Evolutionary conservation across 2,888 invertebrate genomes (phyloP).

Genomic region (Chorisops tibialis): DNA sequence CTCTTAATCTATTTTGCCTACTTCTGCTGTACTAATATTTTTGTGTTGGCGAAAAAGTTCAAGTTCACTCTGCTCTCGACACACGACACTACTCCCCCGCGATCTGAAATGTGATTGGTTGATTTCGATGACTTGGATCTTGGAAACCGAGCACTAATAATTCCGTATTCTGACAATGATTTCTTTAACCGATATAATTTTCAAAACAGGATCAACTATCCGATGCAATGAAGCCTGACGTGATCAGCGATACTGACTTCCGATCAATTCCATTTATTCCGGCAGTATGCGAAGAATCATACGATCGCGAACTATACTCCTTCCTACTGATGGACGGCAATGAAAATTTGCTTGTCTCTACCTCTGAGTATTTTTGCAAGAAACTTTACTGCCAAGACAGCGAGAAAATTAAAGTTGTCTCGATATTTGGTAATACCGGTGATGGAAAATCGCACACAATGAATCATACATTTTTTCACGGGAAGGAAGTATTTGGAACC

Average conservation of each 20-base stretch:
- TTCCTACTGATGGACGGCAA: slow-evolving; percentile 62
- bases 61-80: too few species aligned
- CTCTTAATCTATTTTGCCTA: too few species aligned
- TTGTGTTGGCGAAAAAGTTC: too few species aligned
- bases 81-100: too few species aligned
- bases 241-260: slow-evolving; percentile 43
- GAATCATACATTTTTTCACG: slow-evolving; percentile 68
- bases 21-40: too few species aligned
- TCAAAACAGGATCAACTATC: slow-evolving; percentile 33
- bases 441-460: slow-evolving; percentile 79
- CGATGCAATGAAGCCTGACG: slow-evolving; percentile 42
- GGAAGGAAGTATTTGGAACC: slow-evolving; percentile 55
- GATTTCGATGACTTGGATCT: too few species aligned
- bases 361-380: slow-evolving; percentile 55
- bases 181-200: too few species aligned
- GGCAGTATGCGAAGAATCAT: slow-evolving; percentile 39
- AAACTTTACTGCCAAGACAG: slow-evolving; percentile 45
- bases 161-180: too few species aligned
- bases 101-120: too few species aligned
- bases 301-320: slow-evolving; percentile 35
- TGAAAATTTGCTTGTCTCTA: slow-evolving; percentile 59
- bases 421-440: slow-evolving; percentile 81
- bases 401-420: slow-evolving; percentile 70
- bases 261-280: slow-evolving; percentile 46
- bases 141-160: too few species aligned